A percentile compares a stretch with the other conserved stretches of the same genome.
Evolutionary conservation across 2,113 vertebrate genomes (phyloP).

Genomic region (Nanger granti): DNA sequence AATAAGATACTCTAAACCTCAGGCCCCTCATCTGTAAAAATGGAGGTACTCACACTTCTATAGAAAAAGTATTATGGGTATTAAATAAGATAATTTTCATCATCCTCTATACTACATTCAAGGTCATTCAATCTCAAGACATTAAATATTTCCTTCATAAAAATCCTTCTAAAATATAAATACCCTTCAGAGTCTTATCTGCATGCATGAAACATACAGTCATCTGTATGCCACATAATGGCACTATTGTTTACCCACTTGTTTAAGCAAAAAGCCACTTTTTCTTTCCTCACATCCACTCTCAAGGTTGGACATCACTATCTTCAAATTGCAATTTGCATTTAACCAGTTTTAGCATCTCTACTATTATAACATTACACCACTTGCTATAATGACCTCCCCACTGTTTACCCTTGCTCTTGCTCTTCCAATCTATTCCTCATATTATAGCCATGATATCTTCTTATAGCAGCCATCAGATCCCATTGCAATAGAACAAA

Average conservation of each 20-base stretch:
- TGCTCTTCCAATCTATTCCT: neutral
- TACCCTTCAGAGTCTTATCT: neutral
- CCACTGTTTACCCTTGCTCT: neutral
- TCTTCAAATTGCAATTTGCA: neutral
- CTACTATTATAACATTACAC: neutral
- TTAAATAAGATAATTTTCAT: neutral
- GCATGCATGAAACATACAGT: neutral
- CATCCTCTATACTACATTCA: neutral
- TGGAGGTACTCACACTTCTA: neutral
- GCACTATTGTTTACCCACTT: rapidly evolving
- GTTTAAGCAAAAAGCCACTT: neutral
- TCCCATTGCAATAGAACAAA: neutral
- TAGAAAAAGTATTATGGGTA: neutral
- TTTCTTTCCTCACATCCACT: neutral
- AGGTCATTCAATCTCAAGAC: neutral
- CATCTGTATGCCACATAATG: neutral
- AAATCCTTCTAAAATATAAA: neutral
- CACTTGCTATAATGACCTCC: neutral
- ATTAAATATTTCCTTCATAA: neutral
- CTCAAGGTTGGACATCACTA: neutral
- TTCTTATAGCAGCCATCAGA: neutral
- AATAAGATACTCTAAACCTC: neutral
- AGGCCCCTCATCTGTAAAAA: neutral
- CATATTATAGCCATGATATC: neutral
- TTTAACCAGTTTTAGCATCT: neutral